Percentiles rank a stretch among this genome's conserved stretches.
Conservation (phyloP, 2,888 invertebrate genomes). For the Nymphalis c-album region DNA sequence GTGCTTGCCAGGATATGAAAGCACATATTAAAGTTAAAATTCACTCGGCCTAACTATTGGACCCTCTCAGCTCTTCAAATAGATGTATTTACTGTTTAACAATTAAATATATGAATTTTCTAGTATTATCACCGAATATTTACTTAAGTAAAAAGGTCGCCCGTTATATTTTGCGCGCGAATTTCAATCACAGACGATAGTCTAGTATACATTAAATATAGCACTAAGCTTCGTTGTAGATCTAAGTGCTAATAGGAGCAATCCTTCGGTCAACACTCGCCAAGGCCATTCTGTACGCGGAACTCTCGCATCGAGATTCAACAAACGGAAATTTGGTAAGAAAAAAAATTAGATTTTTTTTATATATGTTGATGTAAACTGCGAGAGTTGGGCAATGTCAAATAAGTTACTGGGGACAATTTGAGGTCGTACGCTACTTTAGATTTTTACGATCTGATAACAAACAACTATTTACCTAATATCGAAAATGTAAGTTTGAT, state of each 20-base stretch:
- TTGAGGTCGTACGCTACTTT: conserved; percentile 52
- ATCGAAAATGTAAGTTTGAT: conserved; percentile 27
- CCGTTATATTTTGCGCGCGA: not conserved
- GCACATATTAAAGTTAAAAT: too few species aligned
- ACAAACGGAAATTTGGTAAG: conserved; percentile 43
- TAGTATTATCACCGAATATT: too few species aligned
- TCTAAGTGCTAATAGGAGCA: conserved; percentile 24
- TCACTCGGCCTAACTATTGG: too few species aligned
- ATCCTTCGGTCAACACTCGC: conserved; percentile 52
- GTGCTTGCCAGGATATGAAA: too few species aligned
- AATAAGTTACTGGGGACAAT: conserved; percentile 61
- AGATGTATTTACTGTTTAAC: too few species aligned
- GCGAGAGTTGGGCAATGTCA: conserved; percentile 60
- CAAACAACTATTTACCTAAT: conserved; percentile 44
- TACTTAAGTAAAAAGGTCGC: too few species aligned
- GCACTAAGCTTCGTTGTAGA: not conserved
- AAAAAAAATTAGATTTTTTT: conserved; percentile 37
- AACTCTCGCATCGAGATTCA: conserved; percentile 54
- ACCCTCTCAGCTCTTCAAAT: too few species aligned
- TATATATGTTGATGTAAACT: conserved; percentile 35
- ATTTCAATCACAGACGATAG: not conserved
- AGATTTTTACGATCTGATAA: conserved; percentile 46
- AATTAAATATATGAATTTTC: too few species aligned
- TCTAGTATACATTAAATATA: not conserved
- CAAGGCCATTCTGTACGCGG: conserved; percentile 71